Percentiles rank a stretch among this genome's conserved stretches.
phyloP scores from a whole-genome alignment of 2,888 invertebrate genomes.

The Microctonus aethiopoides region DNA sequence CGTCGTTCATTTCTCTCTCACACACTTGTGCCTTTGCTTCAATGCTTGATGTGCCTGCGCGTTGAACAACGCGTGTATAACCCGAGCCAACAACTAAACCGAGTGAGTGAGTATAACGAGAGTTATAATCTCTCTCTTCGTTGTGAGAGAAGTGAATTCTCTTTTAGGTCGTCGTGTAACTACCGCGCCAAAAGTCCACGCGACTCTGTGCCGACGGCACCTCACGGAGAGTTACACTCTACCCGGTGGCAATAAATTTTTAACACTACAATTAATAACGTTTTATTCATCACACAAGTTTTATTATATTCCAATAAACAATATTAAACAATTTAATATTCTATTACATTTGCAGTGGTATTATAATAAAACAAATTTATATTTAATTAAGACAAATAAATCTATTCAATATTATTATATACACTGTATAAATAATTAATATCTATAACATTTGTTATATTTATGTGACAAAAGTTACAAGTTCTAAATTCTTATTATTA shows the following conservation, averaged over 20 bases:
- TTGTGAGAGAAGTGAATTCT: constrained; percentile 21
- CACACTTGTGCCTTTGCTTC: constrained; percentile 16
- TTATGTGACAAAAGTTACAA: too few relatives aligned
- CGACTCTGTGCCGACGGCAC: constrained; percentile 52
- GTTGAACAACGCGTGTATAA: constrained; percentile 12
- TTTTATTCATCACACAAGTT: too few relatives aligned
- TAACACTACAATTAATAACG: background rate
- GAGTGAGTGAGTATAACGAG: constrained; percentile 5
- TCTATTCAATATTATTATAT: too few relatives aligned
- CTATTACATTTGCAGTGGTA: too few relatives aligned
- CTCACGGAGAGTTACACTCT: constrained; percentile 33
- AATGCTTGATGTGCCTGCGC: background rate
- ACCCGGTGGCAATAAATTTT: constrained; percentile 8
- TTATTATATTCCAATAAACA: too few relatives aligned
- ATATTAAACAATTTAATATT: too few relatives aligned
- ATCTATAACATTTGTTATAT: too few relatives aligned
- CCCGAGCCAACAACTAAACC: too few relatives aligned
- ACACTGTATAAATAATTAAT: too few relatives aligned
- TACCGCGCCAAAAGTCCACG: constrained; percentile 55
- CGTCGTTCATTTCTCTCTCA: background rate
- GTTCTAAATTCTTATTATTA: too few relatives aligned
- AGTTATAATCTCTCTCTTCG: background rate
- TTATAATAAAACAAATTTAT: too few relatives aligned
- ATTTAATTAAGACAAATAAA: too few relatives aligned
- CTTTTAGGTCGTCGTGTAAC: background rate